Evolutionary conservation across 2,888 invertebrate species (phyloP).

Genomic region (Coecobrya sp.): DNA sequence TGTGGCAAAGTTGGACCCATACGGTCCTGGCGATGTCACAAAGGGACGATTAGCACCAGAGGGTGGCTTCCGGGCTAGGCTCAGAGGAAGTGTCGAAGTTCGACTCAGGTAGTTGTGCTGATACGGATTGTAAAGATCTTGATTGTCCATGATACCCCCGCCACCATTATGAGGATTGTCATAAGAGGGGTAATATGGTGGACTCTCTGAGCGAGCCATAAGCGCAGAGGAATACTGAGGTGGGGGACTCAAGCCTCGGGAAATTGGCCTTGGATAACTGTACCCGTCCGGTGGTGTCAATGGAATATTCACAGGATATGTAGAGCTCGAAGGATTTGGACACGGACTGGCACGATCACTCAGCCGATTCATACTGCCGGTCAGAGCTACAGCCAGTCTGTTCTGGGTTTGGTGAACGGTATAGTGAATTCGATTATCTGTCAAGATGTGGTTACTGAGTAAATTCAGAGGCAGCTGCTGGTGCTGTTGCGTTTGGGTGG

Average conservation of each 20-base stretch:
- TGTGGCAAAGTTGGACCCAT: background rate
- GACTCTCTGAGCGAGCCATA: conserved; percentile 29
- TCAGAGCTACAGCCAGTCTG: conserved; percentile 48
- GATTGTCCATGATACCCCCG: conserved; percentile 14
- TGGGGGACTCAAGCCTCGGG: conserved; percentile 31
- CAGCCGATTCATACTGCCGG: conserved; percentile 62
- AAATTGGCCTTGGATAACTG: conserved; percentile 43
- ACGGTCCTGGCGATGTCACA: conserved; percentile 52
- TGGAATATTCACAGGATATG: conserved; percentile 67
- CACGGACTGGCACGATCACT: conserved; percentile 56
- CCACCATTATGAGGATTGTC: background rate
- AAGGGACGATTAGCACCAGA: conserved; percentile 17
- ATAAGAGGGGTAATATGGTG: conserved; percentile 63
- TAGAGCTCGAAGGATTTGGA: background rate
- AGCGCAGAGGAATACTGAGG: conserved; percentile 54
- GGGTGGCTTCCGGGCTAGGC: conserved; percentile 47
- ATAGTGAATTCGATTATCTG: conserved; percentile 58
- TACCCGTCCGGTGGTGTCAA: conserved; percentile 61
- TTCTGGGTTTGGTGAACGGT: conserved; percentile 66
- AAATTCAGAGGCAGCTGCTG: conserved; percentile 45
- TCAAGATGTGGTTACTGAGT: conserved; percentile 7
- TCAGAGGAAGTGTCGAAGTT: conserved; percentile 61
- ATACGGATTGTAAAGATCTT: background rate
- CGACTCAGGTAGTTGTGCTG: conserved; percentile 67
- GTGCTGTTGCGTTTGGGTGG: conserved; percentile 1